Percentiles rank a stretch among this genome's conserved stretches.
phyloP scores from a whole-genome alignment of 1,140 invertebrate genomes.

The Drosophila repletoides region DNA sequence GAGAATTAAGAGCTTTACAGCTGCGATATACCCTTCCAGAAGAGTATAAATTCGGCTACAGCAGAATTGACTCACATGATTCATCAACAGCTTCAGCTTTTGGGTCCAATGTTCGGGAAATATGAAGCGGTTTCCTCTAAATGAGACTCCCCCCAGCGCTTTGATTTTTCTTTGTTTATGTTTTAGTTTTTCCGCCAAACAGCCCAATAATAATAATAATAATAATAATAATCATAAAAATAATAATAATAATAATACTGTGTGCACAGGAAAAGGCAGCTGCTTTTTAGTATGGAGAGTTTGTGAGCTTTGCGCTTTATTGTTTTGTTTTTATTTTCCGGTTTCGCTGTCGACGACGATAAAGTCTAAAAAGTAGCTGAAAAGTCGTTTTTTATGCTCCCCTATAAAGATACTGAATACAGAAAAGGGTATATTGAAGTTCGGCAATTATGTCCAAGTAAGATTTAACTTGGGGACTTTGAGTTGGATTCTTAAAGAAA shows the following conservation, averaged over 20 bases:
- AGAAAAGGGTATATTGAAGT: too few relatives aligned
- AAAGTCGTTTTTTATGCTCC: conserved; percentile 15
- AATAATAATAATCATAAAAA: background rate
- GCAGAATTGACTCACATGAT: background rate
- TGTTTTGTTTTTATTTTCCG: conserved; percentile 16
- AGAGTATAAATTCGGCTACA: too few relatives aligned
- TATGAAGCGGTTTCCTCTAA: too few relatives aligned
- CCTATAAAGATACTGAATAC: too few relatives aligned
- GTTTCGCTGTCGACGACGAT: too few relatives aligned
- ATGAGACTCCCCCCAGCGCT: background rate
- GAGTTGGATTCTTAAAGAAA: too few relatives aligned
- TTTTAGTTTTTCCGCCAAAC: conserved; percentile 21
- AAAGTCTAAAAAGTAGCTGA: too few relatives aligned
- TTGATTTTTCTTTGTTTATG: conserved; percentile 27
- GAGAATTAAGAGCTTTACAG: too few relatives aligned
- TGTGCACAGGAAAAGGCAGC: too few relatives aligned
- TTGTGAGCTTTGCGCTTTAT: background rate
- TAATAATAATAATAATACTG: conserved; percentile 1
- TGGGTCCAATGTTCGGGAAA: conserved; percentile 15
- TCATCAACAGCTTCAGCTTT: background rate
- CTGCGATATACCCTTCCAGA: too few relatives aligned
- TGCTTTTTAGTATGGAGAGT: background rate
- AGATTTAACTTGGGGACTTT: too few relatives aligned
- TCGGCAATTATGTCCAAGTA: too few relatives aligned
- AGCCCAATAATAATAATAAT: conserved; percentile 10